These are phyloP conservation scores for Heteromurus nitidus DNA, from an alignment of 2,888 invertebrate genomes.

Conservation along the genomic window DNA sequence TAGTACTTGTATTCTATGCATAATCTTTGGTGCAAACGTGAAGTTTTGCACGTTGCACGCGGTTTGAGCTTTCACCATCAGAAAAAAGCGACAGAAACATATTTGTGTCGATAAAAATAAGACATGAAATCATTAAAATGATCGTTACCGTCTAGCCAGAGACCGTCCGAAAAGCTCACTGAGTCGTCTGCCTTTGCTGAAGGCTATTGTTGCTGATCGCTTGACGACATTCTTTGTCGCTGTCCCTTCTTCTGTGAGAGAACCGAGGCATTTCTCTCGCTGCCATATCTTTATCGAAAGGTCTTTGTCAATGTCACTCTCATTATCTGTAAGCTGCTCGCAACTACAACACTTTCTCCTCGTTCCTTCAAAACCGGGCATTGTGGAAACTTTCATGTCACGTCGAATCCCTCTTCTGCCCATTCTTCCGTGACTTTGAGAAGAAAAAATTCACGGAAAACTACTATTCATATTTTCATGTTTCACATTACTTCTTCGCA, in stretches of 20 bases:
- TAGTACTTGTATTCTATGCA: too few relatives aligned
- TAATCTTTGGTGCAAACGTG: too few relatives aligned
- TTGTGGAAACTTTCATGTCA: conserved; percentile 7
- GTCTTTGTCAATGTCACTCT: conserved; percentile 12
- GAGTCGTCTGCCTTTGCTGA: conserved; percentile 61
- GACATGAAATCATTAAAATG: conserved; percentile 1
- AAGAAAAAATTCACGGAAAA: too few relatives aligned
- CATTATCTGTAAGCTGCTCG: conserved; percentile 10
- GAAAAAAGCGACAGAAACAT: background rate
- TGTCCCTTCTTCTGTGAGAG: background rate
- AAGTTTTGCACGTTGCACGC: too few relatives aligned
- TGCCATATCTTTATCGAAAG: background rate
- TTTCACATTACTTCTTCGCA: background rate
- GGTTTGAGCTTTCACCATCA: too few relatives aligned
- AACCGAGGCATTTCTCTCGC: conserved; percentile 5
- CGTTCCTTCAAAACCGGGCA: background rate
- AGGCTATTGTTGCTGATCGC: conserved; percentile 64
- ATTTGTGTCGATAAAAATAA: background rate
- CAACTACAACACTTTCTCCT: background rate
- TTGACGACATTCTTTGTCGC: conserved; percentile 5
- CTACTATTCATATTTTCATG: background rate
- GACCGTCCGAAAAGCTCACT: conserved; percentile 62
- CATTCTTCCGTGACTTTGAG: background rate
- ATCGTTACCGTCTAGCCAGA: conserved; percentile 60
- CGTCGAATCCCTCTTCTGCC: background rate